Percentiles rank a stretch among this genome's conserved stretches.
These are phyloP conservation scores for Peromyscus attwateri DNA, from an alignment of 2,797 vertebrate genomes.

Conservation along the genomic window DNA sequence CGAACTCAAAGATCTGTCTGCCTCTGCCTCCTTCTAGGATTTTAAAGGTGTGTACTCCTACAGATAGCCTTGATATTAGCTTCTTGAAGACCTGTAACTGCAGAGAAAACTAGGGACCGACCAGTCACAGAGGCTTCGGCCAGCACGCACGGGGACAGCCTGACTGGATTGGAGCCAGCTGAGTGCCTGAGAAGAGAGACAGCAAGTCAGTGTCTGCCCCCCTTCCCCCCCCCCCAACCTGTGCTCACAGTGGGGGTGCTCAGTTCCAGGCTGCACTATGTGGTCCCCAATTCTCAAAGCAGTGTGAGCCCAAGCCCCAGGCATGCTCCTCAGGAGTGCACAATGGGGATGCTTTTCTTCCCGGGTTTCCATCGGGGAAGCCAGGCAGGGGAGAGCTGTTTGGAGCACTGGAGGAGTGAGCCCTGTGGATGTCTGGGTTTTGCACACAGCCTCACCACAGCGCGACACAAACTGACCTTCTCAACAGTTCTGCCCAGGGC, in stretches of 20 bases:
- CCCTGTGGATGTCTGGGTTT: background rate
- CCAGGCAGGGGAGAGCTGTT: background rate
- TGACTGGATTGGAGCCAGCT: background rate
- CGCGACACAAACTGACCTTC: background rate
- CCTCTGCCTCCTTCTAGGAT: background rate
- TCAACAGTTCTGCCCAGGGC: background rate
- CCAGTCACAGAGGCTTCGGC: background rate
- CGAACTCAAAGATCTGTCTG: background rate
- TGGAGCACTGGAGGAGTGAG: background rate
- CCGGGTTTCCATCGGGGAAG: background rate
- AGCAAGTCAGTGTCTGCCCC: background rate
- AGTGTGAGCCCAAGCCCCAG: background rate
- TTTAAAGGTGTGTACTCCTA: background rate
- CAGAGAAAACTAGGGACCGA: background rate
- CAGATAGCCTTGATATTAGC: background rate
- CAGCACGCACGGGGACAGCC: rapidly evolving
- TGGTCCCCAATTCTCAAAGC: background rate
- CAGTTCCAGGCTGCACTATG: background rate
- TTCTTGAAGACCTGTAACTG: background rate
- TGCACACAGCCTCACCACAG: background rate
- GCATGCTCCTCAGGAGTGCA: background rate
- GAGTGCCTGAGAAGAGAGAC: background rate
- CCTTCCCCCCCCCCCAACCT: background rate
- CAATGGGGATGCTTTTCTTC: background rate
- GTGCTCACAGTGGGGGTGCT: background rate